These are phyloP conservation scores for Drosophila conformis DNA, from an alignment of 2,888 invertebrate genomes.

Conservation along the genomic window DNA sequence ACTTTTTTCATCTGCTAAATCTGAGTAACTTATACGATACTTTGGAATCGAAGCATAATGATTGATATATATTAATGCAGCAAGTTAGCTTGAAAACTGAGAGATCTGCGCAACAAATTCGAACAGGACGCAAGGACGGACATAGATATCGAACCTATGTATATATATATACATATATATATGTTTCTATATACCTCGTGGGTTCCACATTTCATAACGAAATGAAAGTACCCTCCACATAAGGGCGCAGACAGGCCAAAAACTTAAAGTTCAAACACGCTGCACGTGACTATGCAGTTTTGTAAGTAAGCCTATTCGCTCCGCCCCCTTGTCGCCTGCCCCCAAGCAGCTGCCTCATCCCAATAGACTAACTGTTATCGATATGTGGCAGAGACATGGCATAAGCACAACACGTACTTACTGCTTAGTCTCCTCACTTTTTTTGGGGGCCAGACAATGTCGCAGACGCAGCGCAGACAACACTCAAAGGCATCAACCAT, in stretches of 20 bases:
- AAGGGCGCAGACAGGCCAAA: not conserved
- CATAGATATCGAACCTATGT: not conserved
- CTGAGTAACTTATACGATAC: not conserved
- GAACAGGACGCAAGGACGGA: not conserved
- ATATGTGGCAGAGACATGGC: constrained; percentile 9
- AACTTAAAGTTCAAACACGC: constrained; percentile 47
- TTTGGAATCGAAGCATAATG: not conserved
- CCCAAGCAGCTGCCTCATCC: not conserved
- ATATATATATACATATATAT: no score
- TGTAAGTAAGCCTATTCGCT: constrained; percentile 32
- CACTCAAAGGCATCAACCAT: constrained; percentile 38
- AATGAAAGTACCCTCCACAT: not conserved
- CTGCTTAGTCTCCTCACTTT: constrained; percentile 11
- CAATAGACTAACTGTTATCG: constrained; percentile 23
- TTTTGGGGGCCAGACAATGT: constrained; percentile 50
- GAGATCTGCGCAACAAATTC: not conserved
- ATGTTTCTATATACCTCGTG: no score
- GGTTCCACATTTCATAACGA: not conserved
- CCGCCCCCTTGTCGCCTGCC: not conserved
- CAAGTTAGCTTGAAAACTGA: not conserved
- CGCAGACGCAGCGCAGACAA: constrained; percentile 56
- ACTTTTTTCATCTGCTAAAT: not conserved
- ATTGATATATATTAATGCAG: not conserved
- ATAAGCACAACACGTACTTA: constrained; percentile 17
- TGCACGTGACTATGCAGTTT: constrained; percentile 65